These are phyloP conservation scores for Polypedilum pembai DNA, from an alignment of 1,140 invertebrate genomes.

Conservation along the genomic window DNA sequence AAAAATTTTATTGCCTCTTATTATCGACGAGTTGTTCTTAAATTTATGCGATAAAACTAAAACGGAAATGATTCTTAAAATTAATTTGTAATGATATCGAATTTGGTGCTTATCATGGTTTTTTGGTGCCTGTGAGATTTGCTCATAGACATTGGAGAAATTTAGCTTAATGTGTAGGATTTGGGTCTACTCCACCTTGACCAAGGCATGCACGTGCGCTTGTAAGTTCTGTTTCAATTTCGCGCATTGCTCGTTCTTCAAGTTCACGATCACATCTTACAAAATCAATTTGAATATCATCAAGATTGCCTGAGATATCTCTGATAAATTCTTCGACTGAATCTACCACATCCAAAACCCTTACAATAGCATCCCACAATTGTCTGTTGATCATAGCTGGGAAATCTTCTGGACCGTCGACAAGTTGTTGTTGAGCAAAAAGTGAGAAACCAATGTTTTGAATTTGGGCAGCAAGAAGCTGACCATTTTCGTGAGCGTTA, in stretches of 20 bases:
- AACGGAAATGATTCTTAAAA: no score
- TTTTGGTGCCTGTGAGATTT: no score
- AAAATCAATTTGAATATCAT: not conserved
- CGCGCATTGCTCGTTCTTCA: not conserved
- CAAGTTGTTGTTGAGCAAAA: not conserved
- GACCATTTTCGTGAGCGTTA: not conserved
- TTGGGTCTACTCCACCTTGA: not conserved
- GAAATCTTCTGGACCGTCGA: not conserved
- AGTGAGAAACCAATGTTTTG: not conserved
- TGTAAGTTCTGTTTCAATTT: not conserved
- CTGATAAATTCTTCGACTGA: not conserved
- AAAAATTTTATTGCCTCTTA: no score
- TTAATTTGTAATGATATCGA: no score
- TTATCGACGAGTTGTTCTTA: no score
- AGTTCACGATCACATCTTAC: conserved; percentile 1
- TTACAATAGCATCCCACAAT: not conserved
- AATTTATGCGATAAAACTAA: no score
- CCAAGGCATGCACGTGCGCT: not conserved
- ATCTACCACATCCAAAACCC: not conserved
- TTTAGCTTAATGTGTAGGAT: not conserved
- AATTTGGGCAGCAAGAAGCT: not conserved
- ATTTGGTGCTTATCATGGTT: no score
- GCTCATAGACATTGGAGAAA: no score
- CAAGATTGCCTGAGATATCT: not conserved
- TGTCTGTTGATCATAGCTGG: not conserved